Evolutionary conservation across 2,888 invertebrate genomes (phyloP).

Genomic region (Craniophora ligustri): DNA sequence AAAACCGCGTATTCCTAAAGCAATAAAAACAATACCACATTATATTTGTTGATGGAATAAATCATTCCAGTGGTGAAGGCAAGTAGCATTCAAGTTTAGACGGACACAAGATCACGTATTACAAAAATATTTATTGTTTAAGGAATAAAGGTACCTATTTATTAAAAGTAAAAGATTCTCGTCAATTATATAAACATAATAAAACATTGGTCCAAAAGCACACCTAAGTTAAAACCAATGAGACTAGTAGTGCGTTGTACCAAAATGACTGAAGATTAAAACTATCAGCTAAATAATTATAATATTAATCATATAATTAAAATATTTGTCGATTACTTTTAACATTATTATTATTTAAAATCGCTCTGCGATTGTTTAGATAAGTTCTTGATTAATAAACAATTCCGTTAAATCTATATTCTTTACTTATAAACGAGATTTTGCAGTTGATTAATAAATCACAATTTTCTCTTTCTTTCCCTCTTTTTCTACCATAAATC

Average conservation of each 20-base stretch:
- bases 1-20: slow-evolving; percentile 6
- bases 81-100: too few species aligned
- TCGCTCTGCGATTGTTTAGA: slow-evolving; percentile 39
- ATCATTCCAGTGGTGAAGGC: too few species aligned
- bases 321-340: slow-evolving; percentile 34
- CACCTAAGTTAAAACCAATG: slow-evolving; percentile 49
- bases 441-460: too few species aligned
- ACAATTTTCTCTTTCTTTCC: too few species aligned
- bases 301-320: slow-evolving; percentile 32
- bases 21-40: not conserved
- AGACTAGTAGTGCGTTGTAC: slow-evolving; percentile 63
- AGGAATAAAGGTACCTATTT: not conserved
- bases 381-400: slow-evolving; percentile 29
- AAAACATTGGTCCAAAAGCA: slow-evolving; percentile 36
- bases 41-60: too few species aligned
- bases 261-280: slow-evolving; percentile 39
- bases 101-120: not conserved
- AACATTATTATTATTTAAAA: slow-evolving; percentile 21
- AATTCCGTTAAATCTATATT: slow-evolving; percentile 17
- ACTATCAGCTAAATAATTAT: slow-evolving; percentile 39
- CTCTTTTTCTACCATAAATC: too few species aligned
- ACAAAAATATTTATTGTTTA: not conserved
- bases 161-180: slow-evolving; percentile 9
- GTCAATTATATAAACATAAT: slow-evolving; percentile 8
- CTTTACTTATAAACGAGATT: too few species aligned